phyloP scores from a whole-genome alignment of 2,113 vertebrate genomes.

The Bungarus multicinctus region DNA sequence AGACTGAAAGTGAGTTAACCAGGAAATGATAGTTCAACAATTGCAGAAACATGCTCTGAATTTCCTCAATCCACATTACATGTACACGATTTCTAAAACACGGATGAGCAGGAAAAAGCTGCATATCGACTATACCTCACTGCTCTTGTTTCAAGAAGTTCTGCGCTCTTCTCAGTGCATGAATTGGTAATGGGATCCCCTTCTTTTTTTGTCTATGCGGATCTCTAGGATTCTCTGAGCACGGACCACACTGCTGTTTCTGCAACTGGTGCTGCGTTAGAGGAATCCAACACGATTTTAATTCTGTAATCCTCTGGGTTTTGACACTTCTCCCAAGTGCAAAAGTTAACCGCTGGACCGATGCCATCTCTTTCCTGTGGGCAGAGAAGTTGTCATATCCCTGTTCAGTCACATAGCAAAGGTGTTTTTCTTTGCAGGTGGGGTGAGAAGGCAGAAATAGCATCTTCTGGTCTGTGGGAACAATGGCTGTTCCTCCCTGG shows the following conservation, averaged over 20 bases:
- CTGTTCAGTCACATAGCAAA: background rate
- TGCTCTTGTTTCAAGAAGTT: slow-evolving; percentile 11
- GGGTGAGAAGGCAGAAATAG: background rate
- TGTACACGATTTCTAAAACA: slow-evolving; percentile 9
- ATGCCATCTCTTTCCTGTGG: background rate
- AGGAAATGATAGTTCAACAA: background rate
- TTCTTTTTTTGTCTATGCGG: background rate
- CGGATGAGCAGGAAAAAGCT: background rate
- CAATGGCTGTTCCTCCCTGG: background rate
- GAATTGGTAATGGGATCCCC: background rate
- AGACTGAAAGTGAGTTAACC: background rate
- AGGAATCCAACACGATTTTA: background rate
- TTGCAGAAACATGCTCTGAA: background rate
- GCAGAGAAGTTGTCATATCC: background rate
- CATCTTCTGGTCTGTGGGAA: background rate
- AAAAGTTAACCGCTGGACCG: background rate
- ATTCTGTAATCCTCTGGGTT: slow-evolving; percentile 26
- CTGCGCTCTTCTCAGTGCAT: background rate
- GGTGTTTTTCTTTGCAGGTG: background rate
- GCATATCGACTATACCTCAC: background rate
- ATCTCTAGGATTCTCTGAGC: background rate
- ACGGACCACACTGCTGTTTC: background rate
- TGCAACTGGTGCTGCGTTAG: background rate
- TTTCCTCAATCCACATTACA: background rate
- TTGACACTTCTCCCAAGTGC: background rate